These are phyloP conservation scores for Tringa solitaria DNA, from an alignment of 2,113 vertebrate species.

Conservation along the genomic window DNA sequence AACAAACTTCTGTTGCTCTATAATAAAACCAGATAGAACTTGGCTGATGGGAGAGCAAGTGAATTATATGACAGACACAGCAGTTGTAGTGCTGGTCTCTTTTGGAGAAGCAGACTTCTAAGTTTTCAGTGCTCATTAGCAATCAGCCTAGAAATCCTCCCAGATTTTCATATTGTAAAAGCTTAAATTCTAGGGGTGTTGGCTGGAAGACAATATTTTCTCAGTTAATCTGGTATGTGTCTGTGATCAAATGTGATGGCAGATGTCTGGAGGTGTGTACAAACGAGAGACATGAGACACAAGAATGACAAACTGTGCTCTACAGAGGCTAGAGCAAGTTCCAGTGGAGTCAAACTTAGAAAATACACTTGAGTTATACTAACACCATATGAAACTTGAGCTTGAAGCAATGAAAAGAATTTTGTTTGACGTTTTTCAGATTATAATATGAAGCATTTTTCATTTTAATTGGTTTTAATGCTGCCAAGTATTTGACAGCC, in stretches of 20 bases:
- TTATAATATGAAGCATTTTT: slow-evolving; percentile 36
- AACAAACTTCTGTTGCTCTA: neutral
- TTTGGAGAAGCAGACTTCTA: neutral
- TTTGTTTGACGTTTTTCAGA: slow-evolving; percentile 26
- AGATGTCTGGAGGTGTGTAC: neutral
- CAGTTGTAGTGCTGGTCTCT: neutral
- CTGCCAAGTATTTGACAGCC: slow-evolving; percentile 35
- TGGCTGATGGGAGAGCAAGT: neutral
- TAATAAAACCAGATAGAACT: neutral
- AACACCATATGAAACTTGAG: neutral
- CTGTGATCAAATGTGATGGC: neutral
- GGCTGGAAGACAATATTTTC: neutral
- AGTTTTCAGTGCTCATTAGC: neutral
- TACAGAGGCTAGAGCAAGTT: neutral
- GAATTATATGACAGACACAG: neutral
- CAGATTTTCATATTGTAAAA: neutral
- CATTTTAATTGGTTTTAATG: slow-evolving; percentile 53
- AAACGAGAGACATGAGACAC: neutral
- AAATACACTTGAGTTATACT: neutral
- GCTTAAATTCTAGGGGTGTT: neutral
- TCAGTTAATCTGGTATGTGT: neutral
- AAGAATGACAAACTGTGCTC: neutral
- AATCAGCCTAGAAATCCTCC: neutral
- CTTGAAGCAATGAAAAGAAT: slow-evolving; percentile 12
- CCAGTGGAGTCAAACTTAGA: neutral